Conservation (phyloP, 2,113 vertebrate genomes). For the Sapajus apella region DNA sequence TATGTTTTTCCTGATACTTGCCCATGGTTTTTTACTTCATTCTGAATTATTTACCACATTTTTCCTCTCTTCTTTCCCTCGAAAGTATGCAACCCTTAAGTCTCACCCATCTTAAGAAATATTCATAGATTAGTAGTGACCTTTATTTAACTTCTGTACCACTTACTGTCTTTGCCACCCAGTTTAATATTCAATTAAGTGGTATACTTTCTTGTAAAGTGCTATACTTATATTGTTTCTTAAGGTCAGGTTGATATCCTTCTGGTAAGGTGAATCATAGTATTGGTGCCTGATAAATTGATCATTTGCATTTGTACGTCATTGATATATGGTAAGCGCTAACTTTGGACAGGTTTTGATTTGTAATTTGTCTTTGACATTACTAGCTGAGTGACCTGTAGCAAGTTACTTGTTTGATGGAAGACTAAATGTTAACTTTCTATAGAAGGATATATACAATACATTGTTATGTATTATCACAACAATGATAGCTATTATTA, state of each 20-base stretch:
- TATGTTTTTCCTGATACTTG: background rate
- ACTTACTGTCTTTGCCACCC: background rate
- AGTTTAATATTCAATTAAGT: background rate
- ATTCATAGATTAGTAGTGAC: background rate
- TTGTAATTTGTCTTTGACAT: conserved; percentile 29
- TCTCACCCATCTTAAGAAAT: conserved; percentile 28
- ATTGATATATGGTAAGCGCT: background rate
- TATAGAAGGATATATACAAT: conserved; percentile 4
- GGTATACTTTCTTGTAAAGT: background rate
- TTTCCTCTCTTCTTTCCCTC: background rate
- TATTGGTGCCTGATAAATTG: background rate
- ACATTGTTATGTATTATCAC: background rate
- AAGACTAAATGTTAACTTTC: background rate
- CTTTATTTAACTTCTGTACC: conserved; percentile 4
- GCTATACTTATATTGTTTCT: background rate
- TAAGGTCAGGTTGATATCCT: background rate
- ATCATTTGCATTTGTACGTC: conserved; percentile 2
- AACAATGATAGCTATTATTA: background rate
- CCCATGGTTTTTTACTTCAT: background rate
- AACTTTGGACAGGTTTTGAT: background rate
- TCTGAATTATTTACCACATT: conserved; percentile 8
- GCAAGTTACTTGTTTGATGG: conserved; percentile 6
- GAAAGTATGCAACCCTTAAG: background rate
- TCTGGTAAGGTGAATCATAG: background rate
- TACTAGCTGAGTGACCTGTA: background rate